Base-by-base conservation (phyloP, 2,888 invertebrate genomes). In the Bellardia pandia region DNA sequence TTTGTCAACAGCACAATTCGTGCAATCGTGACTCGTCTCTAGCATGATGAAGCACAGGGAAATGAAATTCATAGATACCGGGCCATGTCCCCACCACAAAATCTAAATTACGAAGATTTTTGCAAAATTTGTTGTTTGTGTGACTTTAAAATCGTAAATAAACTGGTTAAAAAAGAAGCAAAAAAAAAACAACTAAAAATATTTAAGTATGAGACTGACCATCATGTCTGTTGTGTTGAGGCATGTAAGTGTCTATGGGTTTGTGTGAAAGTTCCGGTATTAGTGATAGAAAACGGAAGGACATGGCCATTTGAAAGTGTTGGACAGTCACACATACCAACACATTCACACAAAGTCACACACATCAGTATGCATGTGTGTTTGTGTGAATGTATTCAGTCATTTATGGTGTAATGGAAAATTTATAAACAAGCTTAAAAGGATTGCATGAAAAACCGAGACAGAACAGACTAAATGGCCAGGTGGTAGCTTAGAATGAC, bases 401-500 rank as follows among this genome's bases (percentile, higher is more conserved):
- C 68, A 74, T 82, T 53, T 74, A 68, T 74, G 68, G 42, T 77
- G 56, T 87, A 77, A 81, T 81, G 84, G 72, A 84, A 84, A 87
- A 87, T 87, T 84, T 87, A 87, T 87, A 87, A 87, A 87, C 86
- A 87, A 81, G 86, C 84, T 87, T 84, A 84, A 87, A 84, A 87
- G 86, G 84, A 87, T 84, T 85, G 84, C 53, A 80, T 69, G 82
- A 84, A 75, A 37, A 84, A 81, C 84, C 84, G 77, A 87, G 62
- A 84, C 86, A 87, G 72, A 77, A 81, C 84, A 80, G 77, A 87
- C 84, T 87, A 87, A 87, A 80, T 81, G 74, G 84, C 66, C 86
- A 87, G 86, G 86, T 87, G 86, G 77, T 81, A 64, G 84, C 86
- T 87, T 77, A 87, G 80, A 81, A 68, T 84, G 74, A 80, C 86